Base-by-base conservation (phyloP, 2,888 invertebrate species). In the Empis stercorea region DNA sequence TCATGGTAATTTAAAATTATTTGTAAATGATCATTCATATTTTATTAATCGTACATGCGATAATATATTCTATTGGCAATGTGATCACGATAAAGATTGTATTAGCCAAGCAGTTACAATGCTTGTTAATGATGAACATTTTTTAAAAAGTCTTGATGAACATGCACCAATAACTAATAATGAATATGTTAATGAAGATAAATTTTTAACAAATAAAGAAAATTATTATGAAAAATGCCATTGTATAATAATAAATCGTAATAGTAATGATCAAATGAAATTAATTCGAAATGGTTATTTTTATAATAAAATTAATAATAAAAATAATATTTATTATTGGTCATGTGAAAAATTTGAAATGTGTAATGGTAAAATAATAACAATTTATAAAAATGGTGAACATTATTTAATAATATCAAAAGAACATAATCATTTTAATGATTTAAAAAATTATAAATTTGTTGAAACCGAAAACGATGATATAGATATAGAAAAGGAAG, bases 21-120 rank as follows among this genome's bases (percentile, higher is more conserved):
- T 40, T 23, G 14, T 40, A n/a, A 40, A 40, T 40, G 40, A 27
- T 27, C 14, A 40, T 23, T 10, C 23, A 27, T 40, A 40, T n/a
- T 40, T 40, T n/a, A 23, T 20, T 7, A 40, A 40, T 40, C 20
- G 27, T 2, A 20, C 20, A n/a, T 20, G 20, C 20, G 40, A 40
- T 23, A 40, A 40, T 40, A 40, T 40, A 27, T 40, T 40, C n/a
- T 14, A 40, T 14, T 40, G 40, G 40, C 40, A 40, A 27, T 40
- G 40, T 14, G 40, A 40, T 40, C 14, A 40, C 9, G 23, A 40
- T 14, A 40, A 27, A 27, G 40, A 40, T 27, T 40, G 40, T 27
- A 40, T 40, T 20, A 40, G 27, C 17, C 40, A 40, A 14, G 40
- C 40, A 13, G 27, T 40, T 3, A 40, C 40, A 14, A 27, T 40